Evolutionary conservation across 1,140 invertebrate genomes (phyloP).

Genomic region (Drosophila malerkotliana): DNA sequence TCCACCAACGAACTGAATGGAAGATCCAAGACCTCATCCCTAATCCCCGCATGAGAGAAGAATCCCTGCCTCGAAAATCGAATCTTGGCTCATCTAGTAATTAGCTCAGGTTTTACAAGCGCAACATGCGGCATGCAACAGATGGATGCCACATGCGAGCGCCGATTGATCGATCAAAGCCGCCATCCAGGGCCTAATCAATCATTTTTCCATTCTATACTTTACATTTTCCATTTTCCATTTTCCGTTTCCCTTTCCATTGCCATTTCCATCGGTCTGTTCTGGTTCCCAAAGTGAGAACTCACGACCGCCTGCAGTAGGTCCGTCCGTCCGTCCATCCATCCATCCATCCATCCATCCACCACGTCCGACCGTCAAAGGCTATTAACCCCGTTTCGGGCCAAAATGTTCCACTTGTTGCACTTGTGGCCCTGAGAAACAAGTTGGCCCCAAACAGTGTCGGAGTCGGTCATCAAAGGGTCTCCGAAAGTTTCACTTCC

Average conservation of each 20-base stretch:
- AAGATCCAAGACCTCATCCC: not conserved
- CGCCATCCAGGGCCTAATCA: conserved; percentile 59
- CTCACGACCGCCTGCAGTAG: conserved; percentile 71
- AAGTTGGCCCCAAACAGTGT: conserved; percentile 29
- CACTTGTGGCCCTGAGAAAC: conserved; percentile 32
- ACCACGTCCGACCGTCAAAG: conserved; percentile 60
- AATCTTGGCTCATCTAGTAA: conserved; percentile 24
- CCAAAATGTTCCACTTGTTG: conserved; percentile 69
- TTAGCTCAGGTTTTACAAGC: conserved; percentile 48
- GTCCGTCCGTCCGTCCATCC: conserved; percentile 48
- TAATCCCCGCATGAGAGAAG: not conserved
- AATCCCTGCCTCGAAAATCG: conserved; percentile 12
- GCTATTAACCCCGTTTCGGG: conserved; percentile 75
- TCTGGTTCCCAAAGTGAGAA: conserved; percentile 64
- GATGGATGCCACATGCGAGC: conserved; percentile 50
- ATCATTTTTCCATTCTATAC: conserved; percentile 71
- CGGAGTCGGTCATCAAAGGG: conserved; percentile 25
- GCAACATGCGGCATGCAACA: conserved; percentile 31
- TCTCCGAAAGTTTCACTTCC: conserved; percentile 30
- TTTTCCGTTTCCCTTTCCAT: conserved; percentile 4
- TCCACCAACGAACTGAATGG: not conserved
- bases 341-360: too few relatives aligned
- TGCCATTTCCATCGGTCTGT: not conserved
- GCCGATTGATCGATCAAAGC: conserved; percentile 81
- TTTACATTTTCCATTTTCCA: conserved; percentile 8